phyloP scores from a whole-genome alignment of 2,888 invertebrate species.

The Lydus trimaculatus region DNA sequence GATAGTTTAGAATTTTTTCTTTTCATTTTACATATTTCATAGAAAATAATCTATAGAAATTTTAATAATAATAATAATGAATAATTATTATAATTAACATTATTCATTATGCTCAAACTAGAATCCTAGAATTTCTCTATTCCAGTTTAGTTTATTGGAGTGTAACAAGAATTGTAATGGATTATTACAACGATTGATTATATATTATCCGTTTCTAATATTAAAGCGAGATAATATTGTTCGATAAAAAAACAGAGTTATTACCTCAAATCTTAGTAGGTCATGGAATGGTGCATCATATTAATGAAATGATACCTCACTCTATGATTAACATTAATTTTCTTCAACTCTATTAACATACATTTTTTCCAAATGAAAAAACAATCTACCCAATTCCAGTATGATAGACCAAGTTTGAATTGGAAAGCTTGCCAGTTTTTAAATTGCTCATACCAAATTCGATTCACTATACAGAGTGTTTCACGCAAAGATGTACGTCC shows the following conservation, averaged over 20 bases:
- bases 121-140: constrained; percentile 1
- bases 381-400: not conserved
- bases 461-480: too few species aligned
- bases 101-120: not conserved
- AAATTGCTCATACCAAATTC: too few species aligned
- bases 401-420: too few species aligned
- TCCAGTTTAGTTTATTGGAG: not conserved
- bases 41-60: not conserved
- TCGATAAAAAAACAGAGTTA: not conserved
- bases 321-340: not conserved
- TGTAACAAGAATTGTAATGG: not conserved
- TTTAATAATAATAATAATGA: constrained; percentile 3
- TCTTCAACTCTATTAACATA: not conserved
- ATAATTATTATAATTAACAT: not conserved
- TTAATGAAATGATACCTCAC: not conserved
- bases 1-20: not conserved
- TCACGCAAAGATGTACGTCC: too few species aligned
- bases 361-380: not conserved
- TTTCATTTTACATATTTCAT: not conserved
- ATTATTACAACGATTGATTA: not conserved
- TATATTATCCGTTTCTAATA: not conserved
- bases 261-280: not conserved
- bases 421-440: too few species aligned
- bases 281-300: not conserved
- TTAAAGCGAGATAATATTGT: not conserved